Conservation (phyloP, 2,113 vertebrate genomes). For the Lamprologus speciosus region DNA sequence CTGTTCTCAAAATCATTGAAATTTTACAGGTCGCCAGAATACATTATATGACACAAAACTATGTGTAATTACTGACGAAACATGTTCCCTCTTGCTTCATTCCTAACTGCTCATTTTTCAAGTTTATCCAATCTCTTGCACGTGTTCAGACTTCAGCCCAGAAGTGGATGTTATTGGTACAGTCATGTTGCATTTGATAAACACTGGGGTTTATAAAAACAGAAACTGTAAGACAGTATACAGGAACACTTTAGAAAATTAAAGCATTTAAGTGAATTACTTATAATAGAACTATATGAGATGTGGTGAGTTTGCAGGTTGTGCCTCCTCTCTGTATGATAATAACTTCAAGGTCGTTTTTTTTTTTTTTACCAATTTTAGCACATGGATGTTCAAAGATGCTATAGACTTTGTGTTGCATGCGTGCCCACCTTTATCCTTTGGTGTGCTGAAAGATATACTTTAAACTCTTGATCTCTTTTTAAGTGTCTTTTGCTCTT, state of each 20-base stretch:
- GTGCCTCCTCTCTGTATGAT: background rate
- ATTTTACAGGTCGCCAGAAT: background rate
- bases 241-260: background rate
- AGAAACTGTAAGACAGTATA: background rate
- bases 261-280: background rate
- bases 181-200: background rate
- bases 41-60: background rate
- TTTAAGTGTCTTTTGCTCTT: background rate
- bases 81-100: background rate
- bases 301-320: background rate
- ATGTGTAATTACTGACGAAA: background rate
- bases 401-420: conserved; percentile 38
- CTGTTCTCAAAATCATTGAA: background rate
- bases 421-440: conserved; percentile 13
- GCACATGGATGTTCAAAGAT: background rate
- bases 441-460: conserved; percentile 26
- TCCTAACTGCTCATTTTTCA: background rate
- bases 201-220: background rate
- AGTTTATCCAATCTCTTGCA: background rate
- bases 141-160: background rate
- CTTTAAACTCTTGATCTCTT: conserved; percentile 34
- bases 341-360: background rate
- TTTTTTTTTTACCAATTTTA: background rate
- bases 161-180: background rate
- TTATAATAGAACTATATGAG: background rate